Evolutionary conservation across 2,888 invertebrate species (phyloP).

Genomic region (Blomia tropicalis): DNA sequence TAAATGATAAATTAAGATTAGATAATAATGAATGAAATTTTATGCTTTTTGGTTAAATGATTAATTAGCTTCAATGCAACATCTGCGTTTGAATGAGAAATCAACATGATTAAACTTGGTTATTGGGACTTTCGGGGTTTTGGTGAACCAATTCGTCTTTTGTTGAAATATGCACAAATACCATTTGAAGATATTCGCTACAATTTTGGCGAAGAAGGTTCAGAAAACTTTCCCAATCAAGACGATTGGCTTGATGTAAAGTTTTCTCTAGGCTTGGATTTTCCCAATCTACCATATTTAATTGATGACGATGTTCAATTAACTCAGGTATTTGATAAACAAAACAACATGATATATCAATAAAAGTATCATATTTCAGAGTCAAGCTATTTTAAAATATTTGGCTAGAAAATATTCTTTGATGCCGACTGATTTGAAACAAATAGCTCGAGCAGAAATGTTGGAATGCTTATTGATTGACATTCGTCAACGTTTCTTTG

Average conservation of each 20-base stretch:
- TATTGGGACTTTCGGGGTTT: constrained; percentile 30
- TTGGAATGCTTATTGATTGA: constrained; percentile 27
- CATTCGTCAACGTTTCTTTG: neutral
- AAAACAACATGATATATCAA: no score
- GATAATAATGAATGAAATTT: no score
- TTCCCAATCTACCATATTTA: constrained; percentile 36
- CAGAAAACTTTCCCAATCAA: neutral
- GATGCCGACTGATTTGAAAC: constrained; percentile 21
- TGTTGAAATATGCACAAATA: constrained; percentile 37
- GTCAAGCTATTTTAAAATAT: constrained; percentile 28
- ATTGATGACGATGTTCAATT: constrained; percentile 36
- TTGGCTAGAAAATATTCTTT: constrained; percentile 28
- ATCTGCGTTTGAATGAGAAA: no score
- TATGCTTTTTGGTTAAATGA: no score
- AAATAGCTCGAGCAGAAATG: constrained; percentile 24
- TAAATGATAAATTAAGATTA: no score
- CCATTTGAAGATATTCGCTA: constrained; percentile 39
- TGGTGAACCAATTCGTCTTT: constrained; percentile 33
- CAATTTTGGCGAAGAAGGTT: constrained; percentile 35
- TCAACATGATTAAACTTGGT: no score
- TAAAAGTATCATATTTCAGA: neutral
- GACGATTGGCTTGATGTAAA: constrained; percentile 34
- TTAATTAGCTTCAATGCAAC: no score
- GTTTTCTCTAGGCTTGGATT: constrained; percentile 35
- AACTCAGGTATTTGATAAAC: constrained; percentile 33